Base-by-base conservation (phyloP, 2,113 vertebrate genomes). In the Nothoprocta perdicaria region DNA sequence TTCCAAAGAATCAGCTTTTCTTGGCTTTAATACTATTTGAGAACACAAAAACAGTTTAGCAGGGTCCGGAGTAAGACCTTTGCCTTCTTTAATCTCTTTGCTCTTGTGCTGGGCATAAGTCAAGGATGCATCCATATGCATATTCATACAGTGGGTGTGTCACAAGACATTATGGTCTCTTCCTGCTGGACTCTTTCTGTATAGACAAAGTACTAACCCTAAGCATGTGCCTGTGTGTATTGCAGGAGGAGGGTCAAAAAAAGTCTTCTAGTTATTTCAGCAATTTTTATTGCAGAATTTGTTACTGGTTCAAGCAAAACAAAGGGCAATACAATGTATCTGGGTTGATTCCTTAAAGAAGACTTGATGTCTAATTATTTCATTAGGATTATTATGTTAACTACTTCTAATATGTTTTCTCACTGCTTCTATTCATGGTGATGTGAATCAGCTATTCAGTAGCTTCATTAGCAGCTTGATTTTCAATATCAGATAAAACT, bases 141-240 rank as follows among this genome's bases (percentile, higher is more conserved):
- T 19, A 12, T 23, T n/a, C 45, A 15, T 0, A 0, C 12, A 45
- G 13, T 3, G 35, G 17, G 23, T n/a, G 41, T 33, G 41, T 31
- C 67, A 73, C 14, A 46, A 2, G 4, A 33, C 52, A 27, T 33
- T 1, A 1, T 79, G 55, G 27, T 46, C 31, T 12, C 50, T 91
- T 77, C 53, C 57, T 63, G 10, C 33, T 27, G n/a, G 10, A 40
- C 16, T 29, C 5, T 41, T 7, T 71, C 12, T 29, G 29, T 35
- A 58, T 76, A 84, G 33, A 48, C 67, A 26, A 55, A 77, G n/a
- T 18, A 27, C 31, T 46, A 48, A 61, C 22, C 15, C 24, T 10
- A 78, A 89, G 4, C 2, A 18, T n/a, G 33, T 77, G 16, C n/a
- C 69, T 43, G 11, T 27, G 22, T 6, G 5, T 24, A 4, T 23